Base-by-base conservation (phyloP, 2,888 invertebrate species). In the Malachius bipustulatus region DNA sequence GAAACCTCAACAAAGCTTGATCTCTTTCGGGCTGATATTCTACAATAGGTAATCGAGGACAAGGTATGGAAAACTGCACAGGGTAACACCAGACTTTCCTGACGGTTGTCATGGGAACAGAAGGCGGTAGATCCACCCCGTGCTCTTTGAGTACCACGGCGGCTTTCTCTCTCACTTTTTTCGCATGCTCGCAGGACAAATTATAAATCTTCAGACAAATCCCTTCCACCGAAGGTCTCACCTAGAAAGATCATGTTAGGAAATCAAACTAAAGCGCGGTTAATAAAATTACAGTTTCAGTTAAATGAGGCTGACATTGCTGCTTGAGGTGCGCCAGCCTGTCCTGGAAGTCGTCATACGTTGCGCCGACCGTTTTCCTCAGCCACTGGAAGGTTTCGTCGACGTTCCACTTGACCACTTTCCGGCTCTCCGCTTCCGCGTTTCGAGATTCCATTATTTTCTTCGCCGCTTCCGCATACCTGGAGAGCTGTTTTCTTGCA, bases 371-470 rank as follows among this genome's bases (percentile, higher is more conserved):
- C 6, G 93, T 91, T 54, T 84, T 75, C 56, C 94, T 72, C 32
- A 96, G 62, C 94, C 94, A 96, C 49, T 88, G 87, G 62, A 96
- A 93, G 14, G 93, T 94, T 51, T 96, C 94, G 56, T 96, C 94
- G 1, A 91, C 93, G 66, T 94, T 93, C 96, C 96, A 96, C 60
- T 94, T 96, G 1, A 97, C 94, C 9, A 94, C 85, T 66, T 96
- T 96, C 42, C 96, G 73, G 55, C 93, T 90, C 58, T 94, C 93
- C 0, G 90, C 77, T 14, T 89, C 84, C 4, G 87, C 83, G 59
- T 88, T 88, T 50, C 93, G 77, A 4, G 89, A 87, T 63, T 94
- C 96, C 48, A 96, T 91, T 69, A 94, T 89, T 62, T 89, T 87
- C 57, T 94, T 94, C 2, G 96, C 94, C 10, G 94, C 93, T 63